phyloP scores from a whole-genome alignment of 2,113 vertebrate genomes.

The Cephalopterus ornatus region DNA sequence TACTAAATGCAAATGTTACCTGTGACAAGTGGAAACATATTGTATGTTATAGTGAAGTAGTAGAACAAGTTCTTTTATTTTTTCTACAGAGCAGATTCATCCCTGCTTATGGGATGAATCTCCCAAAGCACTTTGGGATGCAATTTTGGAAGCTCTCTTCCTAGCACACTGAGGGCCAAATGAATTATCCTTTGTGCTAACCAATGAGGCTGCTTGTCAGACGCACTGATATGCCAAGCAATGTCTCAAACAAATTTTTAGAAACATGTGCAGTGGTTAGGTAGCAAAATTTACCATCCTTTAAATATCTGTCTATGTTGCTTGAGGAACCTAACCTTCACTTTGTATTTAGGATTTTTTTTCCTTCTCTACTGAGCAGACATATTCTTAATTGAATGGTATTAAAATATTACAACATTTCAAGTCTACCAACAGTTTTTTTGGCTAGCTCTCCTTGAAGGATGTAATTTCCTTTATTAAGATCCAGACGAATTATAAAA shows the following conservation, averaged over 20 bases:
- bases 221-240: neutral
- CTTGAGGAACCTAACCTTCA: neutral
- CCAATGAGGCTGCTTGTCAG: neutral
- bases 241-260: neutral
- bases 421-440: neutral
- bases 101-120: neutral
- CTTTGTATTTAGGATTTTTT: neutral
- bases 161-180: neutral
- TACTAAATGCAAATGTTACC: slow-evolving; percentile 26
- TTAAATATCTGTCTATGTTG: neutral
- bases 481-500: neutral
- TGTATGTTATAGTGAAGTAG: neutral
- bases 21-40: slow-evolving; percentile 52
- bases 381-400: neutral
- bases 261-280: neutral
- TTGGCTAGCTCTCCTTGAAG: neutral
- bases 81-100: neutral
- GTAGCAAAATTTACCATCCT: neutral
- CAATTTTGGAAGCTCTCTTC: neutral
- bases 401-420: neutral
- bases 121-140: neutral
- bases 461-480: neutral
- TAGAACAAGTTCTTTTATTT: neutral
- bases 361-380: neutral
- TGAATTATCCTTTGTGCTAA: neutral